Evolutionary conservation across 2,113 vertebrate species (phyloP).

Genomic region (Urocitellus parryii): DNA sequence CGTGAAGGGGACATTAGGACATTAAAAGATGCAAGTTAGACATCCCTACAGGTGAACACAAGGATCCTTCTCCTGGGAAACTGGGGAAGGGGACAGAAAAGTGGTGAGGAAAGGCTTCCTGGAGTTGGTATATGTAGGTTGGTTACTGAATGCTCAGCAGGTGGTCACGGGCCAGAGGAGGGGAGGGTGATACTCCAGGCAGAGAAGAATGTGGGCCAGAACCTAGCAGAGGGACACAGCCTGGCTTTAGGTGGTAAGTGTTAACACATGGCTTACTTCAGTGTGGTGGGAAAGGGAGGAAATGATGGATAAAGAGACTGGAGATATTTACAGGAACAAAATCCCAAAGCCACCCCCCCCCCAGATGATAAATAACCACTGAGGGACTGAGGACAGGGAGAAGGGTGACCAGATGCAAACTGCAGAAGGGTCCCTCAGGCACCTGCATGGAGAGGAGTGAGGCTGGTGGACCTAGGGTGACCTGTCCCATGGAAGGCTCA

Average conservation of each 20-base stretch:
- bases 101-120: neutral
- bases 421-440: neutral
- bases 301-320: neutral
- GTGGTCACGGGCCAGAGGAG: neutral
- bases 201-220: neutral
- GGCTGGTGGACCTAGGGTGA: no score
- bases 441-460: no score
- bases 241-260: neutral
- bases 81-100: no score
- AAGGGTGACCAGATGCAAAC: neutral
- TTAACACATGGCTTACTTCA: neutral
- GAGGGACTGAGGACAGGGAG: neutral
- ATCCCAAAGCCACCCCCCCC: neutral
- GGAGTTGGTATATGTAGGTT: neutral
- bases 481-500: neutral
- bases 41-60: neutral
- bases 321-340: neutral
- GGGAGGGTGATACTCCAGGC: accelerated
- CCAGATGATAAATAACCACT: neutral
- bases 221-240: no score
- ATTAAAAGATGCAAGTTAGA: no score
- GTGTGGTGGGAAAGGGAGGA: neutral
- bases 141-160: neutral
- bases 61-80: neutral
- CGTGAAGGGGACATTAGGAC: neutral